Evolutionary conservation across 2,888 invertebrate species (phyloP).

Genomic region (Suillia variegata): DNA sequence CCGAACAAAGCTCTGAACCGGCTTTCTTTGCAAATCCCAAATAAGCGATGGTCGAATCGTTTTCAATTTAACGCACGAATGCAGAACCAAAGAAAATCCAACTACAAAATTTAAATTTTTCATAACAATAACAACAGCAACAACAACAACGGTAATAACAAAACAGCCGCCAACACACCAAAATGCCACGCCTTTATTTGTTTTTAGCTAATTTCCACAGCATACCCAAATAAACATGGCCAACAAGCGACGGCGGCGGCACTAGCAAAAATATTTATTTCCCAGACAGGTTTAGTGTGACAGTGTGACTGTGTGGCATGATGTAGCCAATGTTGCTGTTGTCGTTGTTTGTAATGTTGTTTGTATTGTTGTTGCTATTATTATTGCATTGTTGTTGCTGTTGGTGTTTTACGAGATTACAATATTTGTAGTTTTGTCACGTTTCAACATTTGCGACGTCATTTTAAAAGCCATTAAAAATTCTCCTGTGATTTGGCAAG

Average conservation of each 20-base stretch:
- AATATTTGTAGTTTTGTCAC: constrained; percentile 49
- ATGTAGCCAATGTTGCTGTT: neutral
- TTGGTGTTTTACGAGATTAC: constrained; percentile 37
- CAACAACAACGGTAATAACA: neutral
- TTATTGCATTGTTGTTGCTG: constrained; percentile 9
- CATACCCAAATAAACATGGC: neutral
- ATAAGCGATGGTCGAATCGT: too few relatives aligned
- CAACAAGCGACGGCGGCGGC: neutral
- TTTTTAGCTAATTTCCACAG: neutral
- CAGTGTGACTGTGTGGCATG: too few relatives aligned
- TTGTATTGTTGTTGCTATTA: constrained; percentile 10
- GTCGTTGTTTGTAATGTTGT: neutral
- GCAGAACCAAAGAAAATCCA: too few relatives aligned
- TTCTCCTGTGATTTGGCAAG: neutral
- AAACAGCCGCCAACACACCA: neutral
- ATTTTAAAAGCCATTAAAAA: constrained; percentile 42
- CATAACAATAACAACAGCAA: too few relatives aligned
- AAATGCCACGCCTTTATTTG: neutral
- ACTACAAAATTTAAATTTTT: too few relatives aligned
- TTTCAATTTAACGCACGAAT: neutral
- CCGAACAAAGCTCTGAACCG: too few relatives aligned
- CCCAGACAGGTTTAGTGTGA: too few relatives aligned
- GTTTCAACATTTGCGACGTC: constrained; percentile 47
- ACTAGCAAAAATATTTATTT: neutral
- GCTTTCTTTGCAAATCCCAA: too few relatives aligned